phyloP scores from a whole-genome alignment of 2,113 vertebrate species.

The Pollachius pollachius region DNA sequence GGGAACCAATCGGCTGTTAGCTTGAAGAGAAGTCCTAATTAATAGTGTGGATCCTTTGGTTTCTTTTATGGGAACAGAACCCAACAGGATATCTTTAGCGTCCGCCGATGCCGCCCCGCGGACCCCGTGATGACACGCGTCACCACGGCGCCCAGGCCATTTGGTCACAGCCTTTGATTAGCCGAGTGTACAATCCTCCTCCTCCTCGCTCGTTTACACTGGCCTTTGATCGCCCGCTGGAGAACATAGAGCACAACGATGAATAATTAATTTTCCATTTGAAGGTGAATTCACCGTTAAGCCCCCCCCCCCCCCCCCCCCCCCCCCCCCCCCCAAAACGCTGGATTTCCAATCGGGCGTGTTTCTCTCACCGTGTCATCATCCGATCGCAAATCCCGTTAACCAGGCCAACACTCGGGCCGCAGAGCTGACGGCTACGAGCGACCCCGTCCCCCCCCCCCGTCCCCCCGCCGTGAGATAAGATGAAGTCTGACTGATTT shows the following conservation, averaged over 20 bases:
- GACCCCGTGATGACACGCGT: not conserved
- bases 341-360: slow-evolving; percentile 44
- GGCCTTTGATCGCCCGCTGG: slow-evolving; percentile 58
- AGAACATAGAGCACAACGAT: slow-evolving; percentile 54
- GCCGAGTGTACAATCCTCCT: slow-evolving; percentile 54
- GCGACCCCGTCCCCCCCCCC: slow-evolving; percentile 32
- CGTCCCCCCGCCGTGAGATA: slow-evolving; percentile 42
- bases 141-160: slow-evolving; percentile 26
- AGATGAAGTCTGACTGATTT: slow-evolving; percentile 46
- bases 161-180: slow-evolving; percentile 31
- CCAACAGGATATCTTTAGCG: too few relatives aligned
- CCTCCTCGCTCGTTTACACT: slow-evolving; percentile 62
- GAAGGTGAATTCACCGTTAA: slow-evolving; percentile 62
- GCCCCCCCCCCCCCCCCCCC: slow-evolving; percentile 47
- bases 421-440: slow-evolving; percentile 51
- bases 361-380: slow-evolving; percentile 26
- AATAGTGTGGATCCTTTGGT: too few relatives aligned
- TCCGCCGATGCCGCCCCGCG: too few relatives aligned
- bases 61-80: too few relatives aligned
- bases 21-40: too few relatives aligned
- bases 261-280: slow-evolving; percentile 69
- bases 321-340: slow-evolving; percentile 25
- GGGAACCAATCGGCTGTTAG: too few relatives aligned
- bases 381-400: slow-evolving; percentile 14
- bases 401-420: slow-evolving; percentile 3